A percentile compares a stretch with the other conserved stretches of the same genome.
Conservation (phyloP, 2,113 vertebrate species). For the Mesitornis unicolor region DNA sequence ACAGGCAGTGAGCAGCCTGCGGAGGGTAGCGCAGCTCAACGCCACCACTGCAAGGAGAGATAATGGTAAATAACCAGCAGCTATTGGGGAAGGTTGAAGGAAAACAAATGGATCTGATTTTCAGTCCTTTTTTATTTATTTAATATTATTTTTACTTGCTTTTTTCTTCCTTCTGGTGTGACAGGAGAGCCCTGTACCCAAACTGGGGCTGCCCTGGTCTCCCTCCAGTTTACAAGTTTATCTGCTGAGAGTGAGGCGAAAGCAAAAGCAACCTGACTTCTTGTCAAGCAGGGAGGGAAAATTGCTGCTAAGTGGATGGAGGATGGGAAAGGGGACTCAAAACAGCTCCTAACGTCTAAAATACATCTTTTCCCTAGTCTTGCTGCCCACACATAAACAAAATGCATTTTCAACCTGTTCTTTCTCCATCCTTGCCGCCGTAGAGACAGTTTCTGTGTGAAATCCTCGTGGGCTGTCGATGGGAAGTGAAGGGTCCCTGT, state of each 20-base stretch:
- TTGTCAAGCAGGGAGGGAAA: background rate
- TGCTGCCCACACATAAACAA: conserved; percentile 30
- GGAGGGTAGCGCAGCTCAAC: background rate
- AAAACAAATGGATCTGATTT: conserved; percentile 31
- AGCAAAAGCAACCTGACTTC: background rate
- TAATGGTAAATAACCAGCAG: conserved; percentile 51
- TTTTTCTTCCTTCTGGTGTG: background rate
- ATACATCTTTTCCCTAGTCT: background rate
- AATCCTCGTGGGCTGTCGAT: background rate
- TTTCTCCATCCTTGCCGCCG: background rate
- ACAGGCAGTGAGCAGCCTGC: background rate
- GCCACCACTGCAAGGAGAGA: conserved; percentile 4
- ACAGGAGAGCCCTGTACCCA: background rate
- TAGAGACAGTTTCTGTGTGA: background rate
- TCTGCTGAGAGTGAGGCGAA: background rate
- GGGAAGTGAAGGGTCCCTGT: background rate
- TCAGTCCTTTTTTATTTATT: background rate
- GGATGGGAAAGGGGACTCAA: background rate
- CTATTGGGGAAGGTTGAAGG: conserved; percentile 1
- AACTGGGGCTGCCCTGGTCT: background rate
- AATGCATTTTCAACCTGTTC: conserved; percentile 30
- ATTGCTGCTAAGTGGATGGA: background rate
- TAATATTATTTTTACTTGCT: background rate
- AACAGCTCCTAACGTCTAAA: background rate
- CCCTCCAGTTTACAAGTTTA: background rate